A percentile compares a stretch with the other conserved stretches of the same genome.
Conservation (phyloP, 2,888 invertebrate species). For the Cosmopolites sordidus region DNA sequence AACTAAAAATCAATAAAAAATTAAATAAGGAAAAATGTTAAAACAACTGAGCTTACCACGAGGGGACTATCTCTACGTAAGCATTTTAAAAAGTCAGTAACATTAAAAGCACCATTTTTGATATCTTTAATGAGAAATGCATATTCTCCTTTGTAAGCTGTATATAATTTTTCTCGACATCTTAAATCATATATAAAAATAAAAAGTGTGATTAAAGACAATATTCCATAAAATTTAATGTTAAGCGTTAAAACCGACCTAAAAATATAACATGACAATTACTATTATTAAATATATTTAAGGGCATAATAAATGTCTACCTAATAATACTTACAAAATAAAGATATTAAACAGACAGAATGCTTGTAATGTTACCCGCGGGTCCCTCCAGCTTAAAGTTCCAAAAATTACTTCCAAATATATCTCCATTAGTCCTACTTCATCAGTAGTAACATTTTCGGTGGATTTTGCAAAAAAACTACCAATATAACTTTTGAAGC, state of each 20-base stretch:
- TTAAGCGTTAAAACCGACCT: conserved; percentile 46
- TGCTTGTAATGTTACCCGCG: conserved; percentile 39
- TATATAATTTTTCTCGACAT: conserved; percentile 30
- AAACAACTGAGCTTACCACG: conserved; percentile 35
- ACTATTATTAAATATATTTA: neutral
- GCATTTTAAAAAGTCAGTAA: conserved; percentile 33
- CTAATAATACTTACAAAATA: conserved; percentile 44
- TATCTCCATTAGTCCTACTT: conserved; percentile 29
- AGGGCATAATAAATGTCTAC: neutral
- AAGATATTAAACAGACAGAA: conserved; percentile 44
- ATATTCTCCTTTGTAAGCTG: conserved; percentile 30
- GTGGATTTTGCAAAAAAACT: conserved; percentile 1
- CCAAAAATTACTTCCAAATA: conserved; percentile 39
- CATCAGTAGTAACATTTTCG: neutral
- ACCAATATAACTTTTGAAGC: neutral
- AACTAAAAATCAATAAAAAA: conserved; percentile 41
- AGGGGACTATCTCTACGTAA: conserved; percentile 45
- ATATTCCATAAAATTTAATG: conserved; percentile 46
- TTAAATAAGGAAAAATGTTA: conserved; percentile 8
- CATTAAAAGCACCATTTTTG: conserved; percentile 27
- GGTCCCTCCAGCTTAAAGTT: conserved; percentile 46
- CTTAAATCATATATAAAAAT: conserved; percentile 41
- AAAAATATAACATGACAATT: conserved; percentile 11
- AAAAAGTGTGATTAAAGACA: conserved; percentile 42
- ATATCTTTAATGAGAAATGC: conserved; percentile 33